Base-by-base conservation (phyloP, 1,140 invertebrate genomes). In the Lamellibrachia luymesi region DNA sequence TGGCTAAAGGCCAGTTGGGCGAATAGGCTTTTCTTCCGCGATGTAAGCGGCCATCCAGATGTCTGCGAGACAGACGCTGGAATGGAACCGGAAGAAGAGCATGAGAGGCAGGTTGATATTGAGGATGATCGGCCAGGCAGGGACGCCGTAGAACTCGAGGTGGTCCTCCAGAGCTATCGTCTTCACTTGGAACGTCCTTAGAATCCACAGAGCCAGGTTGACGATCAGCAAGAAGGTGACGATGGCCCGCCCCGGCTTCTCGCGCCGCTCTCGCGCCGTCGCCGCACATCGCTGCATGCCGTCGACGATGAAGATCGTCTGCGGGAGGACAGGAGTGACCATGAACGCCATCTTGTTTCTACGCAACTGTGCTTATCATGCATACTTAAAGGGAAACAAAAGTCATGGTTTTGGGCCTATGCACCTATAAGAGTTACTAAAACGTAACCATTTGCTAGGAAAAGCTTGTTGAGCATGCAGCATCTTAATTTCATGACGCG, bases 71-170 rank as follows among this genome's bases (percentile, higher is more conserved):
- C 93, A 93, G 27, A 93, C 90, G 90, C 92, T 93, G n/a, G 93
- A 93, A 38, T 93, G 93, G 93, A 93, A 93, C 7, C 51, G 90
- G 90, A 93, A 93, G 93, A 93, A 93, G 89, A 93, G 93, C 25
- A 93, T 90, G 27, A 93, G 92, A 25, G 93, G 93, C 49, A 93
- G 89, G 13, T 64, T 93, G 80, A 93, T 50, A 80, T 93, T 93
- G 56, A 93, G 56, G 38, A 93, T 80, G 49, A 93, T 89, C 7
- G 92, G 52, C 93, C 93, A 93, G 51, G 92, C 90, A 7, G 93
- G n/a, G 50, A 90, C 90, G 13, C 92, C 92, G 93, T 90, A 93
- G 92, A 93, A 91, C 17, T 91, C 89, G 22, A 25, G n/a, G n/a
- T 93, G 92, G 22, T 91, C 50, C n/a, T 91, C 56, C 0, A 93